Evolutionary conservation across 2,113 vertebrate species (phyloP).

Genomic region (Pelobates fuscus): DNA sequence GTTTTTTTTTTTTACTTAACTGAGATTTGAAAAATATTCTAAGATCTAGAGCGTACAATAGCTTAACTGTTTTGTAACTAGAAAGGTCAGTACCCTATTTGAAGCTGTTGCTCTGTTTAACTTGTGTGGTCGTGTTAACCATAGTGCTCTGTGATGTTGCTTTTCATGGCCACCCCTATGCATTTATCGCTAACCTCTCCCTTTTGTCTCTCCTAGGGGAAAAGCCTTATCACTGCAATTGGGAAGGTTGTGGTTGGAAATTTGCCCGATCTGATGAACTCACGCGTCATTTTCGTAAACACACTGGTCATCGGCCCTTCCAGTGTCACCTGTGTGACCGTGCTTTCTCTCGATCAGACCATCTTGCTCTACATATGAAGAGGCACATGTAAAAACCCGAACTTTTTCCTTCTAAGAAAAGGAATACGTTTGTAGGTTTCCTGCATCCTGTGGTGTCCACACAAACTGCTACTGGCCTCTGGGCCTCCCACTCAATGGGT

Average conservation of each 20-base stretch:
- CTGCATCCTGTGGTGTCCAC: not conserved
- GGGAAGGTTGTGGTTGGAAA: conserved; percentile 96
- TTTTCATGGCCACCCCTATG: too few species aligned
- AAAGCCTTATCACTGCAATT: conserved; percentile 95
- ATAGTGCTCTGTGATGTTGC: too few species aligned
- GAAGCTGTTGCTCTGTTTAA: too few species aligned
- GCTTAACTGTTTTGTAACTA: too few species aligned
- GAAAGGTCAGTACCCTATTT: too few species aligned
- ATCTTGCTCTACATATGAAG: conserved; percentile 96
- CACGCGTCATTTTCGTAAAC: conserved; percentile 93
- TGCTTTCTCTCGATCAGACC: conserved; percentile 91
- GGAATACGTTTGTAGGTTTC: not conserved
- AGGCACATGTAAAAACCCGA: conserved; percentile 80
- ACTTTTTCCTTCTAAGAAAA: conserved; percentile 7
- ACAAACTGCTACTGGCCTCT: conserved; percentile 12
- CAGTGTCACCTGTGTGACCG: conserved; percentile 95
- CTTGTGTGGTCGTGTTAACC: too few species aligned
- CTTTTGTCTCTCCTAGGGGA: conserved; percentile 71
- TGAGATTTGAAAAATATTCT: too few species aligned
- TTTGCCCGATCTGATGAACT: conserved; percentile 92
- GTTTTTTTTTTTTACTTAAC: too few species aligned
- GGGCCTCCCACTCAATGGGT: conserved; percentile 43
- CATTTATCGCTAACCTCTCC: conserved; percentile 8
- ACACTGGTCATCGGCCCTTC: conserved; percentile 93
- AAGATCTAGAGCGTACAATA: too few species aligned